Evolutionary conservation across 2,888 invertebrate genomes (phyloP).

Genomic region (Platerodrilus igneus): DNA sequence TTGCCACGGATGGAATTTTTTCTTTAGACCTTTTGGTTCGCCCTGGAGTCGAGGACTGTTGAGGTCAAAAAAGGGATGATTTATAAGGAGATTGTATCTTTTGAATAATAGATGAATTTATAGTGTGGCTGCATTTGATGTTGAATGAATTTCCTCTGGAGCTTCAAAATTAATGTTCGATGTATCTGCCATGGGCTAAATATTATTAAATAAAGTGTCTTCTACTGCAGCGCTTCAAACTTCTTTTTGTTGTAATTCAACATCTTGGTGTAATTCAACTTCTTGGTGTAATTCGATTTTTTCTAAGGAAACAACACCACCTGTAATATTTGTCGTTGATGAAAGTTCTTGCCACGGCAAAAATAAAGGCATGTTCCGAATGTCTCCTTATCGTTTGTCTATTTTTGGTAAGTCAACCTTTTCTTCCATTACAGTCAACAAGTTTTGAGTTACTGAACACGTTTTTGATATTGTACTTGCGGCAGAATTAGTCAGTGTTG

Average conservation of each 20-base stretch:
- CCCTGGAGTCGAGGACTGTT: neutral
- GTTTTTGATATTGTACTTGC: neutral
- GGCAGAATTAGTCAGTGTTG: no score
- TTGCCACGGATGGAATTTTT: constrained; percentile 5
- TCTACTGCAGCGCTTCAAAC: no score
- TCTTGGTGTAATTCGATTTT: no score
- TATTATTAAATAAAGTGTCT: no score
- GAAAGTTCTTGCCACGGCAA: neutral
- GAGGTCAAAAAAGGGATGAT: constrained; percentile 4
- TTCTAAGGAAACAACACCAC: no score
- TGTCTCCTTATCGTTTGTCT: neutral
- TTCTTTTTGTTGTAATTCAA: no score
- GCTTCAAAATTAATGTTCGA: no score
- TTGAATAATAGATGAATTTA: neutral
- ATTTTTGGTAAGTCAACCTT: neutral
- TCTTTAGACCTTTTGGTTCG: neutral
- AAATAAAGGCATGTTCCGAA: neutral
- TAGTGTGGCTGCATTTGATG: no score
- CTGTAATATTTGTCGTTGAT: no score
- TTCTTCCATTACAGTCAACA: neutral
- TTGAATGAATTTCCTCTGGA: no score
- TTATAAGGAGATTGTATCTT: neutral
- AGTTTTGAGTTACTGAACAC: neutral
- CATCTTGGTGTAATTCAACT: no score
- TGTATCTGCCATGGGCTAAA: no score